Percentiles rank a stretch among this genome's conserved stretches.
Evolutionary conservation across 2,888 invertebrate species (phyloP).

Genomic region (Papilio protenor): DNA sequence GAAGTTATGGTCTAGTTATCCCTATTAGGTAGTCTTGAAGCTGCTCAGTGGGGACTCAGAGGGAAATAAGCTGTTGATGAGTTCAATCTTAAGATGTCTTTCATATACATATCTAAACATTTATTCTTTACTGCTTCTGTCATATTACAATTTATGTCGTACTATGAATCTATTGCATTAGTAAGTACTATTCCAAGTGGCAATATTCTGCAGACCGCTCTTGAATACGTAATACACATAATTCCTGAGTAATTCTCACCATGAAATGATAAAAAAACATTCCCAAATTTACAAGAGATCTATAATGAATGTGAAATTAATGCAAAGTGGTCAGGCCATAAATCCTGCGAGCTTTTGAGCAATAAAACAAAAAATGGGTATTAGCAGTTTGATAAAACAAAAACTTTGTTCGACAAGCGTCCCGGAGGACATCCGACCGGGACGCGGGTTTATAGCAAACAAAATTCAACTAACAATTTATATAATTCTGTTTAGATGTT

Average conservation of each 20-base stretch:
- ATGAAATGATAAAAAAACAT: conserved; percentile 58
- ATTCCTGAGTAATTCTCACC: conserved; percentile 65
- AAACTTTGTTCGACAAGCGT: conserved; percentile 78
- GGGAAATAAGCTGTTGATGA: too few relatives aligned
- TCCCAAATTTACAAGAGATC: conserved; percentile 70
- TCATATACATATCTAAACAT: background rate
- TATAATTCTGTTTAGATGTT: conserved; percentile 37
- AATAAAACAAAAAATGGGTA: conserved; percentile 82
- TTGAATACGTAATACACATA: conserved; percentile 53
- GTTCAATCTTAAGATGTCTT: background rate
- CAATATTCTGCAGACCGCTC: conserved; percentile 53
- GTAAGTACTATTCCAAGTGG: conserved; percentile 25
- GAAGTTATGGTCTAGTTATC: too few relatives aligned
- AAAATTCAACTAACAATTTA: conserved; percentile 23
- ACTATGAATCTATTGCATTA: conserved; percentile 36
- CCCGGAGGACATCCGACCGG: conserved; percentile 65
- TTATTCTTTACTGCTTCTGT: conserved; percentile 48
- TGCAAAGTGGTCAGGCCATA: conserved; percentile 79
- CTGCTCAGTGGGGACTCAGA: too few relatives aligned
- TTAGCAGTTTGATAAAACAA: conserved; percentile 81
- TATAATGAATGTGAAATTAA: conserved; percentile 81
- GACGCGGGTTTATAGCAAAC: conserved; percentile 37
- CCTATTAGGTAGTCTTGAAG: too few relatives aligned
- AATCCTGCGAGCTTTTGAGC: conserved; percentile 76
- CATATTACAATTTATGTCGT: conserved; percentile 35